Evolutionary conservation across 2,113 vertebrate genomes (phyloP), one percentile per base, ranked within the genome.

Genomic region (Cyprinodon tularosa): DNA sequence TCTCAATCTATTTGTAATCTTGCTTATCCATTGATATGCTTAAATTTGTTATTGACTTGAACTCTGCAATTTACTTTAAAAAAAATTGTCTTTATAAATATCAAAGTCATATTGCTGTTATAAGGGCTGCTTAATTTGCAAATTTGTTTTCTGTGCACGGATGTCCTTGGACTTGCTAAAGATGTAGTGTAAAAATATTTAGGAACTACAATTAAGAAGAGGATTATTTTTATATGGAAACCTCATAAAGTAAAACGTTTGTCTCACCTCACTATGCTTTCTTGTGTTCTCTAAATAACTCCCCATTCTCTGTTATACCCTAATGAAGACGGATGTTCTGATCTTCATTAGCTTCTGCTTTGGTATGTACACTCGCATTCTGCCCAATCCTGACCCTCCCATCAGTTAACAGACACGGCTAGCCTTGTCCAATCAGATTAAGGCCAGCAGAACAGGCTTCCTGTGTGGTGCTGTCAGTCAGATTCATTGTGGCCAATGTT

Each of bases 351-450:
- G 89, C 89, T 90, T 91, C 88, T 92, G 89, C 87, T 92, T 88
- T 78, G 64, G 88, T 83, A 90, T 92, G 86, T 90, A 78, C 77
- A 63, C 76, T 83, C 74, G 74, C 86, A 74, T 60, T 79, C 77
- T 61, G 69, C 88, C 84, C 85, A 65, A 68, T 62, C 73, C 77
- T 80, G 76, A 86, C 85, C 86, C 74, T 77, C 85, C 85, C 88
- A 88, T 92, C 90, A 84, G 84, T 92, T 89, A 92, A 47, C 75
- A 68, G 85, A 89, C 91, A 91, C 86, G 90, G 89, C 91, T 92
- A 85, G 44, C 78, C 84, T 90, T 91, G 91, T 93, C 91, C 91
- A 88, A 90, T 92, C 90, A 89, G 88, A 90, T 93, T 90, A 92
- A 72, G 75, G 83, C 83, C 74, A 78, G 75, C 36, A 74, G 83